These are phyloP conservation scores for Zingel zingel DNA, from an alignment of 2,113 vertebrate species.

Conservation along the genomic window DNA sequence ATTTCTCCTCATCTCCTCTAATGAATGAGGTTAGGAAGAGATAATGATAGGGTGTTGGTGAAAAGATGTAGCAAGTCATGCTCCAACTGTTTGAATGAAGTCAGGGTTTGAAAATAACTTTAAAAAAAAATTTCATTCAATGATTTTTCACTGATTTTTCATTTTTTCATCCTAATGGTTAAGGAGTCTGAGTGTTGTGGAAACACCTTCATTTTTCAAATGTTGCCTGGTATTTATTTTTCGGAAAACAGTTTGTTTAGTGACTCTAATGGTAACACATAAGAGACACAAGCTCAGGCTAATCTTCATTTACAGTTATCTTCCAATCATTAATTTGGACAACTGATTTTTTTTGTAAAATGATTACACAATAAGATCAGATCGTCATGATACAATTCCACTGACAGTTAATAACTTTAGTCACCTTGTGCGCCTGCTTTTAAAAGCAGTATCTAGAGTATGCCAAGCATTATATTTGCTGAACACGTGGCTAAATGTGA, in stretches of 20 bases:
- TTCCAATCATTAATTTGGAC: background rate
- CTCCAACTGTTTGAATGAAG: background rate
- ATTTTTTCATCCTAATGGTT: too few species aligned
- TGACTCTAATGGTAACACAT: background rate
- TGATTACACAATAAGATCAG: background rate
- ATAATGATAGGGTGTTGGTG: conserved; percentile 11
- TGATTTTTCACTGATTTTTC: too few species aligned
- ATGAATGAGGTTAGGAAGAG: conserved; percentile 16
- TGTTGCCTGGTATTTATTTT: background rate
- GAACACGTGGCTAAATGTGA: conserved; percentile 40
- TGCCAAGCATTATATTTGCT: conserved; percentile 20
- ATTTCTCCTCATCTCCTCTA: background rate
- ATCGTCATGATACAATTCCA: background rate
- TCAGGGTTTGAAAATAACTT: background rate
- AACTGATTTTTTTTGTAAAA: background rate
- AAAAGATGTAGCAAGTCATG: conserved; percentile 2
- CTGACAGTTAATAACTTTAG: background rate
- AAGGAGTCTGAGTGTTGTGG: background rate
- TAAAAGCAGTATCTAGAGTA: conserved; percentile 17
- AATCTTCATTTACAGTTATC: background rate
- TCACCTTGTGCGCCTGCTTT: conserved; percentile 35
- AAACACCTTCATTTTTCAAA: background rate
- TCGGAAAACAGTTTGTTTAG: background rate
- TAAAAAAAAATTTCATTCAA: too few species aligned
- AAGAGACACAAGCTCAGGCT: background rate